These are phyloP conservation scores for Diarsia brunnea DNA, from an alignment of 2,888 invertebrate genomes.

Conservation along the genomic window DNA sequence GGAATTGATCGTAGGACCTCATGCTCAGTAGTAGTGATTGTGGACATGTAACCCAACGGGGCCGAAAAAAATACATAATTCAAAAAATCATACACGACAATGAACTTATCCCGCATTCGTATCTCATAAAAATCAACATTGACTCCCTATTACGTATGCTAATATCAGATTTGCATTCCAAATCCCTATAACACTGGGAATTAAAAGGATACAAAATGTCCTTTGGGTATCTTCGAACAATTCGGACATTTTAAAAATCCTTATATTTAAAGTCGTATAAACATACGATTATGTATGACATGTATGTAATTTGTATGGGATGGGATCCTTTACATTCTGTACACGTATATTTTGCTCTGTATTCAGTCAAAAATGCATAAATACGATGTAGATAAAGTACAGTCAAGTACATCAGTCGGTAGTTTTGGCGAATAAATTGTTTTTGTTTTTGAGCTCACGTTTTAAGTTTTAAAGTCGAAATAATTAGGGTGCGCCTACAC, in stretches of 20 bases:
- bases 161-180: conserved; percentile 55
- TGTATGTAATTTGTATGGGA: conserved; percentile 20
- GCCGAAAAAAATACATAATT: background rate
- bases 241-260: conserved; percentile 24
- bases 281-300: conserved; percentile 31
- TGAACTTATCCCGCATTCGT: conserved; percentile 9
- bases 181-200: conserved; percentile 36
- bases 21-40: background rate
- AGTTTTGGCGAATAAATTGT: conserved; percentile 40
- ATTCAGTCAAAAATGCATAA: conserved; percentile 63
- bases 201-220: conserved; percentile 44
- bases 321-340: conserved; percentile 36
- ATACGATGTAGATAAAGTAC: conserved; percentile 56
- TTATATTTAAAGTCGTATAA: conserved; percentile 27
- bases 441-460: conserved; percentile 24
- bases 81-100: conserved; percentile 18
- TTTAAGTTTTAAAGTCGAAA: conserved; percentile 20
- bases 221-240: conserved; percentile 9
- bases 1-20: background rate
- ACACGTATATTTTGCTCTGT: conserved; percentile 57
- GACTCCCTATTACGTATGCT: conserved; percentile 43
- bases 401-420: conserved; percentile 36
- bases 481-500: conserved; percentile 27
- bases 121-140: conserved; percentile 43
- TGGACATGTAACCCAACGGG: background rate